Evolutionary conservation across 2,797 vertebrate genomes (phyloP).

Genomic region (Tapera naevia): DNA sequence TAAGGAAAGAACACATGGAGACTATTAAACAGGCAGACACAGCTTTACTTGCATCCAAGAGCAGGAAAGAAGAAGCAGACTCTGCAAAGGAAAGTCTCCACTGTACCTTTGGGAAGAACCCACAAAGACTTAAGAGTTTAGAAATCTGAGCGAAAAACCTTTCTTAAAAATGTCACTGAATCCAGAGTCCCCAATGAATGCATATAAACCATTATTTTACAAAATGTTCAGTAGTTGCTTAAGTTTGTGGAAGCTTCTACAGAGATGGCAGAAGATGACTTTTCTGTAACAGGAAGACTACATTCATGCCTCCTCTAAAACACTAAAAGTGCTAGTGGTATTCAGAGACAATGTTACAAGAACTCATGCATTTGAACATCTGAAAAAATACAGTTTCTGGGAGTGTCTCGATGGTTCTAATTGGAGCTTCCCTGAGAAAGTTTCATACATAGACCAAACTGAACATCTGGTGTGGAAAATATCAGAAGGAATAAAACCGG

Average conservation of each 20-base stretch:
- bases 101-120: background rate
- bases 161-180: background rate
- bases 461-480: background rate
- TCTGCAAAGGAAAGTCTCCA: background rate
- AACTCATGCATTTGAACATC: background rate
- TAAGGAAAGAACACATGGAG: background rate
- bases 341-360: background rate
- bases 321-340: rapidly evolving
- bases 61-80: background rate
- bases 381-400: background rate
- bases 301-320: background rate
- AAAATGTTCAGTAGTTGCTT: background rate
- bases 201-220: background rate
- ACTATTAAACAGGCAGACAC: background rate
- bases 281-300: background rate
- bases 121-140: background rate
- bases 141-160: background rate
- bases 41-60: background rate
- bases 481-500: background rate
- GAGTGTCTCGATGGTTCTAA: background rate
- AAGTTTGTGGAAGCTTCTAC: background rate
- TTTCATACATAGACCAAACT: background rate
- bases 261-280: background rate
- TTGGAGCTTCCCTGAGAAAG: background rate
- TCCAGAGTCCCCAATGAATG: background rate